Evolutionary conservation across 2,797 vertebrate species (phyloP).

Genomic region (Characodon lateralis): DNA sequence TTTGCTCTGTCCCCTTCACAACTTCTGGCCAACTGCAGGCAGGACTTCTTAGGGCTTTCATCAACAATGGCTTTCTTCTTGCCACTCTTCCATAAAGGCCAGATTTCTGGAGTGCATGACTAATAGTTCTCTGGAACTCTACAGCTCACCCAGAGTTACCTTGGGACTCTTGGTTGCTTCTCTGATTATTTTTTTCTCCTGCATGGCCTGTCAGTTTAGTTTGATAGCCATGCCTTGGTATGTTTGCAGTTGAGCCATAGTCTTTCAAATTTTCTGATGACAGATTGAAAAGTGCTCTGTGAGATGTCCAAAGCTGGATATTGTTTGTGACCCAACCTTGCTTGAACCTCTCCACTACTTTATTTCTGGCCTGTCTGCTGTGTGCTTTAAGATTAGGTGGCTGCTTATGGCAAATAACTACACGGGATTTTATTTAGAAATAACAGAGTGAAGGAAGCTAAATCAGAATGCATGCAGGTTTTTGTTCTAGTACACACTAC

Average conservation of each 20-base stretch:
- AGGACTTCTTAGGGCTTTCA: too few relatives aligned
- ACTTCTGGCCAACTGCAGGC: too few relatives aligned
- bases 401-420: too few relatives aligned
- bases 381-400: too few relatives aligned
- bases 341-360: neutral
- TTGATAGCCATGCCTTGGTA: neutral
- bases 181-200: neutral
- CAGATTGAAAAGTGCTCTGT: too few relatives aligned
- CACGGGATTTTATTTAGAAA: too few relatives aligned
- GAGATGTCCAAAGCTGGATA: too few relatives aligned
- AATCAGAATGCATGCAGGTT: neutral
- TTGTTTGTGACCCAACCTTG: neutral
- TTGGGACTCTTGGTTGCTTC: neutral
- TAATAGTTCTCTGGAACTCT: too few relatives aligned
- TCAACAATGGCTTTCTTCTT: too few relatives aligned
- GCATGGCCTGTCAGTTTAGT: neutral
- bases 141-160: neutral
- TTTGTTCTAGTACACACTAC: neutral
- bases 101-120: neutral
- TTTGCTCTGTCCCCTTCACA: too few relatives aligned
- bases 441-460: neutral
- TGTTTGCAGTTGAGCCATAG: neutral
- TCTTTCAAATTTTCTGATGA: too few relatives aligned
- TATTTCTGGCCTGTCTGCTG: too few relatives aligned
- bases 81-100: neutral